Conservation (phyloP, 2,888 invertebrate genomes). For the Cephus pygmeus region DNA sequence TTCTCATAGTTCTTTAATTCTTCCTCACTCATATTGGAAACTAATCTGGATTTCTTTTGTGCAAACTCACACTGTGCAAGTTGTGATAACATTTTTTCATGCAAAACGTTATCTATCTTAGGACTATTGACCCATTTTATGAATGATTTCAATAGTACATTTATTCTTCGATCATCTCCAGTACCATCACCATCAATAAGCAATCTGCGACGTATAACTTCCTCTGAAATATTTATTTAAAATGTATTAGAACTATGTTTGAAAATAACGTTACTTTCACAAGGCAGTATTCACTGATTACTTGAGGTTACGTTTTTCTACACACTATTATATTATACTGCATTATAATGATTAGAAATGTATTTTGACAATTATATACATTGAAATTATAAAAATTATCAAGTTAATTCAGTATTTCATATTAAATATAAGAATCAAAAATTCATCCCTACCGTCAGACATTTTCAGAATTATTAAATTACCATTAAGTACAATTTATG, state of each 20-base stretch:
- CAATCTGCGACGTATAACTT: conserved; percentile 89
- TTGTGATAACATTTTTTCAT: conserved; percentile 84
- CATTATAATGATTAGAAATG: background rate
- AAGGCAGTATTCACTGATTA: no score
- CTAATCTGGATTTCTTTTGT: conserved; percentile 83
- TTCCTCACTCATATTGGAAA: conserved; percentile 84
- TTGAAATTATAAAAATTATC: background rate
- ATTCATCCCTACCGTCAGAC: background rate
- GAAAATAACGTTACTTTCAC: background rate
- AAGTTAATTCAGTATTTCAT: background rate
- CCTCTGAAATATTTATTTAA: conserved; percentile 74
- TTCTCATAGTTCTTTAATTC: conserved; percentile 86
- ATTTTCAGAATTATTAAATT: background rate
- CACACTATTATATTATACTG: background rate
- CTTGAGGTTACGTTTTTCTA: background rate
- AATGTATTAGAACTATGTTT: background rate
- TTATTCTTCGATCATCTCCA: conserved; percentile 92
- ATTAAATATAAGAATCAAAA: background rate
- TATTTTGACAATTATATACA: background rate
- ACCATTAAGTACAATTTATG: background rate
- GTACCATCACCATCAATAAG: conserved; percentile 97
- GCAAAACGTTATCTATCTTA: conserved; percentile 69
- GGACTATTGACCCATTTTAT: conserved; percentile 81
- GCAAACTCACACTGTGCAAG: conserved; percentile 90
- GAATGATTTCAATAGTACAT: conserved; percentile 84